phyloP scores from a whole-genome alignment of 2,797 vertebrate genomes.

The Chromis chromis region DNA sequence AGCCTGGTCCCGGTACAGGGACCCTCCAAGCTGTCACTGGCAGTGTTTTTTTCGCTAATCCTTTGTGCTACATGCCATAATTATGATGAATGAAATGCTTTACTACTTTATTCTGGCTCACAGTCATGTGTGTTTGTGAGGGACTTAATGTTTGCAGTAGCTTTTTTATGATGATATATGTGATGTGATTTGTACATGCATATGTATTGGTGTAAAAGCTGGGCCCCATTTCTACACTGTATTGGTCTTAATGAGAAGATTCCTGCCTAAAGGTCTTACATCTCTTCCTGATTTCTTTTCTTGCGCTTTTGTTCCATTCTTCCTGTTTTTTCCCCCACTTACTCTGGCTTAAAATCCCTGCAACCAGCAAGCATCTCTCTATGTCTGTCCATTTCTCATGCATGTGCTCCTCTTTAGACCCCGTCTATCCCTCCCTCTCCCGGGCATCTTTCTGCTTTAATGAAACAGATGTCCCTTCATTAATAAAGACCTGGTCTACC shows the following conservation, averaged over 20 bases:
- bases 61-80: constrained; percentile 34
- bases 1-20: no score
- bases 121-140: constrained; percentile 31
- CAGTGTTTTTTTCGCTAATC: constrained; percentile 21
- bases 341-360: constrained; percentile 44
- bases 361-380: constrained; percentile 41
- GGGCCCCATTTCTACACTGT: constrained; percentile 19
- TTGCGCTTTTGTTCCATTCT: constrained; percentile 46
- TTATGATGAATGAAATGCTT: constrained; percentile 60
- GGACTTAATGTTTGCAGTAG: constrained; percentile 16
- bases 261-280: constrained; percentile 45
- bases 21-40: background rate
- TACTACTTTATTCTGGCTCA: constrained; percentile 29
- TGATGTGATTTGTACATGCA: constrained; percentile 35
- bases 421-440: constrained; percentile 55
- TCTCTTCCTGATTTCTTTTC: constrained; percentile 20
- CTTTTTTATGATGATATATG: constrained; percentile 60
- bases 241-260: constrained; percentile 61
- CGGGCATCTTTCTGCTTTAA: constrained; percentile 79
- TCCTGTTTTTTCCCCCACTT: constrained; percentile 51
- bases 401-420: constrained; percentile 45
- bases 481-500: constrained; percentile 74
- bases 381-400: constrained; percentile 49
- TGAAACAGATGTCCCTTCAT: constrained; percentile 84
- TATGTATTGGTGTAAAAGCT: constrained; percentile 36